phyloP scores from a whole-genome alignment of 2,113 vertebrate genomes.

The Protobothrops flavoviridis region DNA sequence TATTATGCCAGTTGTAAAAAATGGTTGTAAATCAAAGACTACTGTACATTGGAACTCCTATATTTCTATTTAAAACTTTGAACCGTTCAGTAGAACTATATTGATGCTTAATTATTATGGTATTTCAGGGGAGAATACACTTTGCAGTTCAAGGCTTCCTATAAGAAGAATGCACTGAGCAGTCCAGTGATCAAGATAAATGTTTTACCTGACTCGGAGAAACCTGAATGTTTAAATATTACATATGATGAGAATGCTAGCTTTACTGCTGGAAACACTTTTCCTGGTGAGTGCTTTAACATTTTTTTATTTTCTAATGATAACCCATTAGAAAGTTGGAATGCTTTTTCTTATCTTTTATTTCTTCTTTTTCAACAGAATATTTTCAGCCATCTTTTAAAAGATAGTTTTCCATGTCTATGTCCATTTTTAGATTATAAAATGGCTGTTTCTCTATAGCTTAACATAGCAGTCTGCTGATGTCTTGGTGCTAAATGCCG shows the following conservation, averaged over 20 bases:
- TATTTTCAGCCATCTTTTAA: background rate
- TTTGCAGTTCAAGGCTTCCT: slow-evolving; percentile 72
- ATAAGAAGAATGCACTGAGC: slow-evolving; percentile 72
- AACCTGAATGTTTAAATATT: slow-evolving; percentile 77
- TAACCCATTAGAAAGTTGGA: background rate
- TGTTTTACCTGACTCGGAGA: slow-evolving; percentile 84
- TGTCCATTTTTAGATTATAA: background rate
- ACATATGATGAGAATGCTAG: slow-evolving; percentile 71
- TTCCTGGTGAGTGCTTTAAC: slow-evolving; percentile 78
- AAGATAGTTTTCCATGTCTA: background rate
- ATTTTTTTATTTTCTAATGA: background rate
- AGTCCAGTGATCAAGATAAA: slow-evolving; percentile 79
- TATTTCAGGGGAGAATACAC: slow-evolving; percentile 81
- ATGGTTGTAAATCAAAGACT: background rate
- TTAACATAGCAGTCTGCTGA: background rate
- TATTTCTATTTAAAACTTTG: background rate
- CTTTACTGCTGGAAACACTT: slow-evolving; percentile 78
- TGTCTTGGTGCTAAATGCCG: background rate
- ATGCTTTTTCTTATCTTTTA: background rate
- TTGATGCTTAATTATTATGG: slow-evolving; percentile 9
- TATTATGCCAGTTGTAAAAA: background rate
- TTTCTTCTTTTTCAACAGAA: background rate
- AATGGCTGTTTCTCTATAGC: background rate
- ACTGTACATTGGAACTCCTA: background rate
- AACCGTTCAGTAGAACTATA: background rate